Conservation (phyloP, 2,797 vertebrate genomes). For the Hydrophis major region DNA sequence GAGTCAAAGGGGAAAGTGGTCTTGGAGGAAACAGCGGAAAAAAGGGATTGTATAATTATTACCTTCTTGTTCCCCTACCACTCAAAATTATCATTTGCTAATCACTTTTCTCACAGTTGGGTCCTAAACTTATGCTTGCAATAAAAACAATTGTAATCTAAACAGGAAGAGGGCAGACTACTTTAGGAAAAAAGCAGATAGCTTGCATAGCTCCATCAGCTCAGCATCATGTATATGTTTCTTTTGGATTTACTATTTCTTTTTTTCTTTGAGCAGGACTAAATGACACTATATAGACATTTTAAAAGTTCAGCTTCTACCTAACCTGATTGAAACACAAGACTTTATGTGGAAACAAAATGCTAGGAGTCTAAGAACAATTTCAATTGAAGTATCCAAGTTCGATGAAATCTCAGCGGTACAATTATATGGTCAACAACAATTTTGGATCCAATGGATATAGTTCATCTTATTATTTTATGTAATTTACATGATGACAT, state of each 20-base stretch:
- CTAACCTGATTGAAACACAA: background rate
- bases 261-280: conserved; percentile 14
- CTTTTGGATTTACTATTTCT: conserved; percentile 11
- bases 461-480: background rate
- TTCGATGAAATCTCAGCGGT: background rate
- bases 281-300: conserved; percentile 17
- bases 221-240: background rate
- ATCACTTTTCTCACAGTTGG: background rate
- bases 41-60: background rate
- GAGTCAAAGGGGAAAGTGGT: too few relatives aligned
- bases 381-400: background rate
- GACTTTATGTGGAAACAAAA: background rate
- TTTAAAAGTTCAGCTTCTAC: background rate
- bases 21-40: background rate
- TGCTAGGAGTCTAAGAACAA: background rate
- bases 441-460: background rate
- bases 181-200: background rate
- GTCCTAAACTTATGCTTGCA: background rate
- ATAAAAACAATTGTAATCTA: background rate
- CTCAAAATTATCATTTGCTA: background rate
- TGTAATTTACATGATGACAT: background rate
- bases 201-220: background rate
- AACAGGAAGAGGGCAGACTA: too few relatives aligned
- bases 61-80: background rate
- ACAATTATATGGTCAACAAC: background rate